A percentile compares a stretch with the other conserved stretches of the same genome.
phyloP scores from a whole-genome alignment of 30 jellyfish, hydroid and myxozoan genomes.

The Chironex yamaguchii region DNA sequence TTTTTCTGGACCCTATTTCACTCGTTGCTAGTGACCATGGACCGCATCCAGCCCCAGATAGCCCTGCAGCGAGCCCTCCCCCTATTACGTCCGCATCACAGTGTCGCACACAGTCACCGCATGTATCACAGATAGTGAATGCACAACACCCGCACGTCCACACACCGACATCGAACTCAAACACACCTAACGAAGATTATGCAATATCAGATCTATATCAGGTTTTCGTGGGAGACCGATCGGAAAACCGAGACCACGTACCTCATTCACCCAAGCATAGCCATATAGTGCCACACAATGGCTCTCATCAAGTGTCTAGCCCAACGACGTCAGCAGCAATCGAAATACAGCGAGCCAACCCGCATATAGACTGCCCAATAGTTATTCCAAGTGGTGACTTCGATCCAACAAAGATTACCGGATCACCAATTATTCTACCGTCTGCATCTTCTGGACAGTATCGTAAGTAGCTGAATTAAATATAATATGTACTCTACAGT shows the following conservation, averaged over 20 bases:
- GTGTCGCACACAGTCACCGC: not conserved
- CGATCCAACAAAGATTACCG: conserved; percentile 80
- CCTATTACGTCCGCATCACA: not conserved
- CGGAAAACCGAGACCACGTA: conserved; percentile 24
- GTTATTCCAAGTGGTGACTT: conserved; percentile 98
- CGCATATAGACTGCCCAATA: conserved; percentile 96
- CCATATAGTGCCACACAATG: not conserved
- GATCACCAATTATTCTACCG: conserved; percentile 59
- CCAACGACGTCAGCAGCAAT: conserved; percentile 75
- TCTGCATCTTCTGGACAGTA: too few relatives aligned
- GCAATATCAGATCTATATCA: conserved; percentile 76
- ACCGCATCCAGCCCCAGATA: conserved; percentile 65
- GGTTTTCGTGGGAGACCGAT: conserved; percentile 73
- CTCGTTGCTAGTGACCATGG: conserved; percentile 88
- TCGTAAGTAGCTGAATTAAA: too few relatives aligned
- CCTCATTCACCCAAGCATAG: conserved; percentile 40
- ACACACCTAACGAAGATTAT: conserved; percentile 54
- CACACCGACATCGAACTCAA: conserved; percentile 10
- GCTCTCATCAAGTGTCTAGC: conserved; percentile 51
- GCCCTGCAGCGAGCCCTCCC: conserved; percentile 66
- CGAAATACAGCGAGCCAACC: conserved; percentile 88
- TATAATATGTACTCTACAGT: too few relatives aligned
- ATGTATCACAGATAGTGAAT: not conserved
- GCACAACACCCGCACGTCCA: not conserved
- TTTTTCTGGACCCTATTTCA: conserved; percentile 76